Conservation (phyloP, 2,888 invertebrate genomes). For the Agriopis leucophaearia region DNA sequence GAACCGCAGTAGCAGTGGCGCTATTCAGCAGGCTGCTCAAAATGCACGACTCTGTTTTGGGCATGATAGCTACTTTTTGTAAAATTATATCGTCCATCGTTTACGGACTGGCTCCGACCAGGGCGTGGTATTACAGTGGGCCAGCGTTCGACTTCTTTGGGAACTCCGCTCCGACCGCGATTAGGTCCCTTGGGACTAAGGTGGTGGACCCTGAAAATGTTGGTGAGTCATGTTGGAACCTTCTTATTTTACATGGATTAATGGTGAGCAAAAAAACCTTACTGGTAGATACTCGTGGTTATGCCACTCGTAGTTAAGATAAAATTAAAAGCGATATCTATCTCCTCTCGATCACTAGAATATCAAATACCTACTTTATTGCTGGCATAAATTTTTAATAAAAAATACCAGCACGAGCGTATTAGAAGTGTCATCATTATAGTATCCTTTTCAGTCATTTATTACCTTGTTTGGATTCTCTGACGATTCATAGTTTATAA, state of each 20-base stretch:
- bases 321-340: too few species aligned
- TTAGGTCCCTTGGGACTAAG: constrained; percentile 86
- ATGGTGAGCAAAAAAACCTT: too few species aligned
- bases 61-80: constrained; percentile 78
- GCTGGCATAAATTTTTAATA: too few species aligned
- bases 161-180: constrained; percentile 82
- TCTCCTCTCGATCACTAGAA: too few species aligned
- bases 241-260: not conserved
- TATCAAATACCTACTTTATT: too few species aligned
- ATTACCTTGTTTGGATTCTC: too few species aligned
- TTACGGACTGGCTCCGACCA: constrained; percentile 77
- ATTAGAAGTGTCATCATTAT: too few species aligned
- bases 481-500: too few species aligned
- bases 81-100: constrained; percentile 68
- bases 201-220: constrained; percentile 80
- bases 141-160: constrained; percentile 83
- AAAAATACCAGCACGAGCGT: too few species aligned
- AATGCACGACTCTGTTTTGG: constrained; percentile 79
- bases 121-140: constrained; percentile 75
- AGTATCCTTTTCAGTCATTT: too few species aligned
- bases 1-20: constrained; percentile 76
- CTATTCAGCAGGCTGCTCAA: constrained; percentile 77
- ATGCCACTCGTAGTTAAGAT: too few species aligned
- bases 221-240: constrained; percentile 34
- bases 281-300: too few species aligned